A percentile compares a stretch with the other conserved stretches of the same genome.
phyloP scores from a whole-genome alignment of 2,797 vertebrate genomes.

The Glyptemys insculpta region DNA sequence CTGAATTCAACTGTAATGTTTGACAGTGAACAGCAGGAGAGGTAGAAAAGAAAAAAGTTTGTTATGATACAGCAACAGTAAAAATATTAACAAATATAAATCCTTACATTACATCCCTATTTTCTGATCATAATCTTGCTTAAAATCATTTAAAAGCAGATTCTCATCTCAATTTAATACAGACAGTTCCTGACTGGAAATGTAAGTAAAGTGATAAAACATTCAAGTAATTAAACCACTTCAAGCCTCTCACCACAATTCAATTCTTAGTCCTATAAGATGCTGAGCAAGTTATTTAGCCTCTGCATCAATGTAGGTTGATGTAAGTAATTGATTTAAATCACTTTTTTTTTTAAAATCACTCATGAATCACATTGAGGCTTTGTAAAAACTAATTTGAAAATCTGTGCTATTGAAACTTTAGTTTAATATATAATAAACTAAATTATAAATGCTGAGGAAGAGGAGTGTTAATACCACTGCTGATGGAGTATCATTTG shows the following conservation, averaged over 20 bases:
- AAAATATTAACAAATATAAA: neutral
- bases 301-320: neutral
- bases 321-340: neutral
- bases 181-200: no score
- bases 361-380: neutral
- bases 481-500: neutral
- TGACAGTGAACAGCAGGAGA: neutral
- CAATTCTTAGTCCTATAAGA: neutral
- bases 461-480: neutral
- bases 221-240: neutral
- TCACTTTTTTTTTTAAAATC: neutral
- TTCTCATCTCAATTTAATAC: neutral
- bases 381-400: neutral
- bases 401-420: neutral
- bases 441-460: neutral
- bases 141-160: neutral
- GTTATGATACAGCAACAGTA: neutral
- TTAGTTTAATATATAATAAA: neutral
- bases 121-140: neutral
- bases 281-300: neutral
- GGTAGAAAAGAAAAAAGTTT: slow-evolving; percentile 5
- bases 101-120: neutral
- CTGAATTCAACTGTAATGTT: slow-evolving; percentile 6
- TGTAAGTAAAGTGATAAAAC: neutral
- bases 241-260: neutral